Base-by-base conservation (phyloP, 35 echinoderm and acorn worm genomes). In the Ophiothrix spiculata region DNA sequence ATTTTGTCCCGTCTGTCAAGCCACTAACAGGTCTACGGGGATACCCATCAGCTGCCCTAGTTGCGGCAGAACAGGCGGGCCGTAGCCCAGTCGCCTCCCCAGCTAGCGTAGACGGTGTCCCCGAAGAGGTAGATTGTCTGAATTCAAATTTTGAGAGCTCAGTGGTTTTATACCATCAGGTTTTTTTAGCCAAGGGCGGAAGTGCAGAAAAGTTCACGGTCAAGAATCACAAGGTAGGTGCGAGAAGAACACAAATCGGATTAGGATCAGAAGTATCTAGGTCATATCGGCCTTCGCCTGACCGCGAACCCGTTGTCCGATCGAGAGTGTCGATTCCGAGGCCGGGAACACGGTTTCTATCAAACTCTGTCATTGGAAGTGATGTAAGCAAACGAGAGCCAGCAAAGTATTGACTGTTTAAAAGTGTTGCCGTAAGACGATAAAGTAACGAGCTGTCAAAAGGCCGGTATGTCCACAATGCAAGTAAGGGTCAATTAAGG, bases 301-400 rank as follows among this genome's bases (percentile, higher is more conserved):
- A 69, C 60, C 60, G 60, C 60, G 60, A 69, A 69, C 60, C 60
- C 60, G 60, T 69, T 69, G 60, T 69, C 60, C 60, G 60, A n/a
- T n/a, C n/a, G n/a, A n/a, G n/a, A n/a, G n/a, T n/a, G n/a, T n/a
- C n/a, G n/a, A n/a, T n/a, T n/a, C n/a, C n/a, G n/a, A n/a, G n/a
- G n/a, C n/a, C n/a, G n/a, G n/a, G n/a, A n/a, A n/a, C n/a, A n/a
- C n/a, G n/a, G n/a, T n/a, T n/a, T n/a, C n/a, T n/a, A n/a, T n/a
- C n/a, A n/a, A n/a, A n/a, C n/a, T n/a, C n/a, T n/a, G n/a, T n/a
- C n/a, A n/a, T n/a, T n/a, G n/a, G n/a, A n/a, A n/a, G n/a, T n/a
- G n/a, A n/a, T n/a, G n/a, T n/a, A n/a, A n/a, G n/a, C n/a, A n/a
- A n/a, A n/a, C n/a, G n/a, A n/a, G n/a, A n/a, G n/a, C n/a, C n/a